These are phyloP conservation scores for Agrochola lota DNA, from an alignment of 2,888 invertebrate species.

Conservation along the genomic window DNA sequence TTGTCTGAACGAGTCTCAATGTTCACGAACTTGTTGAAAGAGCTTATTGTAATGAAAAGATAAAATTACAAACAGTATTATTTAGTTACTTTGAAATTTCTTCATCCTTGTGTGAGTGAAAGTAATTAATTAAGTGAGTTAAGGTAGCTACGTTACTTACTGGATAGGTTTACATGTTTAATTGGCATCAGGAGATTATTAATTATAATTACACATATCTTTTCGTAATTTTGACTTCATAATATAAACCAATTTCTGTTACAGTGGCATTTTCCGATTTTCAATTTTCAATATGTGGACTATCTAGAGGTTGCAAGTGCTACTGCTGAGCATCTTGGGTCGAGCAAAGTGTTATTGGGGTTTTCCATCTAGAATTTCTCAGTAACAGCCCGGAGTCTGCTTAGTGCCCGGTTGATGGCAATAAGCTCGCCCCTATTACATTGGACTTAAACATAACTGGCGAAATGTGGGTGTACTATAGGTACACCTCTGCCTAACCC, in stretches of 20 bases:
- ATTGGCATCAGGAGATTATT: conserved; percentile 15
- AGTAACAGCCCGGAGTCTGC: too few species aligned
- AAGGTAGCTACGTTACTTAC: conserved; percentile 12
- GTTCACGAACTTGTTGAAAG: conserved; percentile 56
- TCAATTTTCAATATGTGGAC: too few species aligned
- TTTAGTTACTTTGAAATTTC: conserved; percentile 49
- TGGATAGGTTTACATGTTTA: background rate
- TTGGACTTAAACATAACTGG: too few species aligned
- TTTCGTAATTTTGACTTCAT: background rate
- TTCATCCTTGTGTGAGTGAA: conserved; percentile 36
- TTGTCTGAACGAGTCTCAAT: conserved; percentile 40
- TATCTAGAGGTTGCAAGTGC: too few species aligned
- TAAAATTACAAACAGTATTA: conserved; percentile 54
- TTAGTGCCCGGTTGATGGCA: too few species aligned
- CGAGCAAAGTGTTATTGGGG: too few species aligned
- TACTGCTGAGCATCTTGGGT: too few species aligned
- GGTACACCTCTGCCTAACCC: too few species aligned
- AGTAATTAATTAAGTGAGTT: conserved; percentile 54
- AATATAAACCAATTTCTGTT: conserved; percentile 7
- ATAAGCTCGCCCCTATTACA: too few species aligned
- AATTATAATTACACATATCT: conserved; percentile 13
- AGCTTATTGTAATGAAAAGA: conserved; percentile 57
- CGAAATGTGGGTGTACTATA: too few species aligned
- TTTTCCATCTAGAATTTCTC: too few species aligned
- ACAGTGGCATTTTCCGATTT: background rate